Evolutionary conservation across 2,888 invertebrate genomes (phyloP), one percentile per base, ranked within the genome.

Genomic region (Limenitis camilla): DNA sequence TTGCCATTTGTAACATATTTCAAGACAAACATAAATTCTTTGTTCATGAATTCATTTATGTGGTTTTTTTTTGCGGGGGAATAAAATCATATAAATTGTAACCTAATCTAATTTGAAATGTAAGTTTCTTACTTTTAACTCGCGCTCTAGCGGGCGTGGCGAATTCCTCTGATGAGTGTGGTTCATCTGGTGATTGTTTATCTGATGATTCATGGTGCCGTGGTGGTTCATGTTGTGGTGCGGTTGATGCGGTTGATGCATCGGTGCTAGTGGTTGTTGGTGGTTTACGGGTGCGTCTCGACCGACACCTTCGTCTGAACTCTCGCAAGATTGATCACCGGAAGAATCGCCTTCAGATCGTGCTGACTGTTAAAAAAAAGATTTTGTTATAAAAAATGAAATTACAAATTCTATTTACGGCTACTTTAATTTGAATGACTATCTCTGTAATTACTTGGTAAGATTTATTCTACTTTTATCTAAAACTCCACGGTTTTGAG

Each of bases 281-380:
- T 52, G 72, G 69, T 40, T 71, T 4, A 66, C 76, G 0, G 83
- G 78, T 8, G 74, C 81, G 63, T 81, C 82, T n/a, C 85, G 74
- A 10, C 83, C 84, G 9, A 86, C 83, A 0, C 88, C 86, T 61
- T 87, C 87, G 69, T 88, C 88, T 0, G 87, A 86, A 55, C 85
- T 83, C 66, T 86, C 86, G 61, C 85, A 83, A 5, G 86, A 86
- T 59, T 87, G 86, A 50, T 87, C 86, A 6, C 81, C 86, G 8
- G 86, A 85, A 28, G 86, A 81, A 56, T 85, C 86, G 52, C 82
- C 86, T 72, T 86, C 86, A 31, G 84, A 86, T 55, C 85, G 78
- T 52, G 82, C 82, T 52, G 87, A 85, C 86, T 87, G 74, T 7
- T 63, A 63, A 67, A 59, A 47, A 53, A 46, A 49, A 8, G 10